Conservation (phyloP, 2,113 vertebrate species). For the Stomatorhinus ivindoensis region DNA sequence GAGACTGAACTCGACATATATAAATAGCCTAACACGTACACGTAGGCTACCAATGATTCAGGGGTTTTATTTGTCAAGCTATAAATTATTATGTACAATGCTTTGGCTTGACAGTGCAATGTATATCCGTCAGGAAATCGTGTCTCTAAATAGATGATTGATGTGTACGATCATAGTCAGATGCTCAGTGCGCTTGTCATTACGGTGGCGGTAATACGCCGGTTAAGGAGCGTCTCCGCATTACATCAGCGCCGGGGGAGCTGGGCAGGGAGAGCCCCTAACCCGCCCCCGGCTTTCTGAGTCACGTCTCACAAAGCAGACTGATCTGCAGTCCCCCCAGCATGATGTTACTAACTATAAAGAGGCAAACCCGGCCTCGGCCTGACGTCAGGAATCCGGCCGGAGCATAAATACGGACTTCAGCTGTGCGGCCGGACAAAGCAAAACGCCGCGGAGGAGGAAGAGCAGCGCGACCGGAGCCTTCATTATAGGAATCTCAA, state of each 20-base stretch:
- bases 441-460: constrained; percentile 21
- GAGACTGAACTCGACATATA: not conserved
- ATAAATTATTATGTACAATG: not conserved
- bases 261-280: constrained; percentile 58
- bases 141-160: not conserved
- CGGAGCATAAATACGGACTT: constrained; percentile 52
- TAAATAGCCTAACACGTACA: not conserved
- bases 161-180: not conserved
- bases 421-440: constrained; percentile 32
- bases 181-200: not conserved
- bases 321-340: constrained; percentile 1
- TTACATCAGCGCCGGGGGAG: constrained; percentile 17
- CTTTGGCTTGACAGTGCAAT: not conserved
- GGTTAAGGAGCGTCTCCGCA: not conserved
- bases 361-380: constrained; percentile 53
- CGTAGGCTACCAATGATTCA: not conserved
- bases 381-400: constrained; percentile 53
- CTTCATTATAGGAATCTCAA: not conserved
- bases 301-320: constrained; percentile 29
- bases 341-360: constrained; percentile 54
- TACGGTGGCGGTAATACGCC: not conserved
- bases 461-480: not conserved
- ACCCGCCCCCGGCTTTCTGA: constrained; percentile 37
- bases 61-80: not conserved
- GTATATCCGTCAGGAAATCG: not conserved